Percentiles rank a stretch among this genome's conserved stretches.
Evolutionary conservation across 2,888 invertebrate genomes (phyloP).

Genomic region (Dryobotodes eremita): DNA sequence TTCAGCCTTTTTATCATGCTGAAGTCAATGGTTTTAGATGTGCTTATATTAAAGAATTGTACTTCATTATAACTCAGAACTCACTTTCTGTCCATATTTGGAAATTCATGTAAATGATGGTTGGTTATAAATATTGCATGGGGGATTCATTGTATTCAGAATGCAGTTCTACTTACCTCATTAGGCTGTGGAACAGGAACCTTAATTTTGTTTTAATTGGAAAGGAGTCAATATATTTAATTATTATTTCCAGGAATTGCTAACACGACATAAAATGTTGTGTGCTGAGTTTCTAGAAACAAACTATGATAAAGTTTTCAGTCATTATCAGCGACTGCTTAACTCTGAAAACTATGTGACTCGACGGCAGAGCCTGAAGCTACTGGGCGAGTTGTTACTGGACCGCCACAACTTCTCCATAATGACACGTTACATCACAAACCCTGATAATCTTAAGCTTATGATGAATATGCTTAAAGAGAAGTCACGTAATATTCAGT

Average conservation of each 20-base stretch:
- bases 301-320: slow-evolving; percentile 99
- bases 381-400: slow-evolving; percentile 98
- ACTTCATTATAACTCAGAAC: not conserved
- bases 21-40: slow-evolving; percentile 6
- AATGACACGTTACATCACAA: slow-evolving; percentile 99
- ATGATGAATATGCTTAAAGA: slow-evolving; percentile 99
- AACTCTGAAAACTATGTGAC: slow-evolving; percentile 99
- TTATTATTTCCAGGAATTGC: slow-evolving; percentile 93
- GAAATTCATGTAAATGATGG: slow-evolving; percentile 6
- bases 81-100: no score
- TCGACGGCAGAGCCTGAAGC: slow-evolving; percentile 99
- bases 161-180: slow-evolving; percentile 15
- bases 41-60: not conserved
- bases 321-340: slow-evolving; percentile 98
- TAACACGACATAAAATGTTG: slow-evolving; percentile 98
- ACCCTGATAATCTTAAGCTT: slow-evolving; percentile 99
- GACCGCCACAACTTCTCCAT: slow-evolving; percentile 99
- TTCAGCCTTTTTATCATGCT: not conserved
- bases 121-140: slow-evolving; percentile 6
- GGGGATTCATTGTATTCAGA: not conserved
- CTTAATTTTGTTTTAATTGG: not conserved
- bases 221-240: not conserved
- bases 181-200: slow-evolving; percentile 5
- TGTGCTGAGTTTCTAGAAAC: slow-evolving; percentile 99
- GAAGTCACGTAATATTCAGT: slow-evolving; percentile 99